phyloP scores from a whole-genome alignment of 2,888 invertebrate species.

The Tipula confusa region DNA sequence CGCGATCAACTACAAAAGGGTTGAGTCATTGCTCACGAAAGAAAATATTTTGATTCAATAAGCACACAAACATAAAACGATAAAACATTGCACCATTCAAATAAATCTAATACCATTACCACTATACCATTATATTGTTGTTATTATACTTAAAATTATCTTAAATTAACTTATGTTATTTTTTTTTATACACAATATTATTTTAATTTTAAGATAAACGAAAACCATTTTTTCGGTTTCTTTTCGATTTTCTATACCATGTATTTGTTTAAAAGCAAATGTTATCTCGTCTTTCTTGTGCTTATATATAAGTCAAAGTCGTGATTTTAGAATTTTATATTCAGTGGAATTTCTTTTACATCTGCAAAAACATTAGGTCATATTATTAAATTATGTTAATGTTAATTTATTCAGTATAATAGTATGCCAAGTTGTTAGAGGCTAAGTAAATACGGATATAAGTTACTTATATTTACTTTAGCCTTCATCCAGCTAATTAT shows the following conservation, averaged over 20 bases:
- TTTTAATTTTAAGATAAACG: not conserved
- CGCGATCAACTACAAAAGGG: no score
- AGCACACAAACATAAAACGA: not conserved
- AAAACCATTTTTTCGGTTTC: not conserved
- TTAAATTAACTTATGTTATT: not conserved
- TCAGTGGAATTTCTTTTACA: not conserved
- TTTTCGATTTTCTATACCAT: not conserved
- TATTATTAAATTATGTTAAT: no score
- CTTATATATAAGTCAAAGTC: slow-evolving; percentile 15
- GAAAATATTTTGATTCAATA: no score
- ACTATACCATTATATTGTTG: not conserved
- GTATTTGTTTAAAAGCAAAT: not conserved
- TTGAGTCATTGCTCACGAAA: no score
- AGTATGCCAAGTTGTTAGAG: no score
- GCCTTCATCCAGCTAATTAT: no score
- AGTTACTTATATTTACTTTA: no score
- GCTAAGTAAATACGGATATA: no score
- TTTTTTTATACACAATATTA: not conserved
- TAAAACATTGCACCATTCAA: not conserved
- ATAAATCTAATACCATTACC: not conserved
- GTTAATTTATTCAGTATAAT: no score
- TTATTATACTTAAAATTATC: not conserved
- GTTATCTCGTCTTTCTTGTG: not conserved
- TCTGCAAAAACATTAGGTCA: no score
- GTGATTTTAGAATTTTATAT: not conserved